phyloP scores from a whole-genome alignment of 2,797 vertebrate genomes.

The Diceros bicornis region DNA sequence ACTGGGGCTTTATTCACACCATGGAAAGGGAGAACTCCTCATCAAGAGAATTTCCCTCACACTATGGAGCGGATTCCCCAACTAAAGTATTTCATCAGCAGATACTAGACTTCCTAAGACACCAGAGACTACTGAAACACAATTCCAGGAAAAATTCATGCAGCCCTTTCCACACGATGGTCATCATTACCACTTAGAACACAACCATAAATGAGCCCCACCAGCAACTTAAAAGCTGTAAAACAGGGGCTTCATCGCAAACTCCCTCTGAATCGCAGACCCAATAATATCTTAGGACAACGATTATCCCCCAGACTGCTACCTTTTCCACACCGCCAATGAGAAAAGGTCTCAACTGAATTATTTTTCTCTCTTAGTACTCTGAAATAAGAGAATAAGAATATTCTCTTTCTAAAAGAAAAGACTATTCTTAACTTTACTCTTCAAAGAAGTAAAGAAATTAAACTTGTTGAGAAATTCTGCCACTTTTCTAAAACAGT shows the following conservation, averaged over 20 bases:
- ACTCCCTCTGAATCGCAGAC: slow-evolving; percentile 76
- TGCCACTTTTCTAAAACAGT: not conserved
- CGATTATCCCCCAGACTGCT: slow-evolving; percentile 66
- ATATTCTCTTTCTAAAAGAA: not conserved
- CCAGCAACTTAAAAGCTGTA: slow-evolving; percentile 76
- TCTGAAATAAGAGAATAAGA: not conserved
- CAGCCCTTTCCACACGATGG: not conserved
- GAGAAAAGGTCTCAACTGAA: not conserved
- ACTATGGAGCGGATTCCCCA: not conserved
- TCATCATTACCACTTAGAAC: slow-evolving; percentile 69
- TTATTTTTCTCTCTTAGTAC: not conserved
- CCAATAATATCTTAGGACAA: not conserved
- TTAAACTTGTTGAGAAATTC: not conserved
- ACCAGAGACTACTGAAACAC: not conserved
- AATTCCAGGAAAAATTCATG: not conserved
- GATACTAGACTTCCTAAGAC: not conserved
- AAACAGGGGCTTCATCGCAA: slow-evolving; percentile 79
- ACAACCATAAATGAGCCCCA: slow-evolving; percentile 65
- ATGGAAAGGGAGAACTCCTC: not conserved
- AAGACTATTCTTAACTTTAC: not conserved
- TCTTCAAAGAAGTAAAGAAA: not conserved
- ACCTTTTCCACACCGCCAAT: not conserved
- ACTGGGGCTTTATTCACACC: not conserved
- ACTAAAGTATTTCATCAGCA: not conserved
- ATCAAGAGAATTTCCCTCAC: not conserved